Evolutionary conservation across 2,888 invertebrate species (phyloP).

Genomic region (Branchipolynoe longqiensis): DNA sequence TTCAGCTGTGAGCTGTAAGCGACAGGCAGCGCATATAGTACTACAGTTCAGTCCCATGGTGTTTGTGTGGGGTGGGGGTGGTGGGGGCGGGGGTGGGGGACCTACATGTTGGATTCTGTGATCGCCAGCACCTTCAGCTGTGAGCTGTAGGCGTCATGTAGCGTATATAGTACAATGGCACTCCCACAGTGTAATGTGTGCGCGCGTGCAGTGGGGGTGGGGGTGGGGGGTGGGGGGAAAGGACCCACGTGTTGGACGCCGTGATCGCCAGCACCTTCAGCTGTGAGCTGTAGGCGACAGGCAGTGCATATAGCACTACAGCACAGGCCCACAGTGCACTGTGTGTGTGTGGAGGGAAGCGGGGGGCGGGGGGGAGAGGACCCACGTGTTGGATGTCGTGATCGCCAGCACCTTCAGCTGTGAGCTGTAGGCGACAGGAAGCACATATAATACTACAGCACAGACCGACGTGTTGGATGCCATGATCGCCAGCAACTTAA

Average conservation of each 20-base stretch:
- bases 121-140: slow-evolving; percentile 98
- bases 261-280: slow-evolving; percentile 98
- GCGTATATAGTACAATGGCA: too few species aligned
- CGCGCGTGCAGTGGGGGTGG: too few species aligned
- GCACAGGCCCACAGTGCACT: too few species aligned
- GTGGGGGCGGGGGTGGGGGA: slow-evolving; percentile 83
- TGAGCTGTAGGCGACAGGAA: slow-evolving; percentile 84
- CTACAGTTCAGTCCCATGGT: too few species aligned
- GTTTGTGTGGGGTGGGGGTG: background rate
- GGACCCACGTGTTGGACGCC: slow-evolving; percentile 99
- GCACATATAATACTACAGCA: too few species aligned
- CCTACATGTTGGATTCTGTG: slow-evolving; percentile 99
- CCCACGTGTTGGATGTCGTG: slow-evolving; percentile 99
- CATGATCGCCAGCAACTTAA: slow-evolving; percentile 98
- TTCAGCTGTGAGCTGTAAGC: slow-evolving; percentile 92
- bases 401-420: slow-evolving; percentile 98
- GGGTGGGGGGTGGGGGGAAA: slow-evolving; percentile 81
- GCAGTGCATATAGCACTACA: too few species aligned
- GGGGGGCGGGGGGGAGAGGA: slow-evolving; percentile 84
- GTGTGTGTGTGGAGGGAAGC: background rate
- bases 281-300: slow-evolving; percentile 87
- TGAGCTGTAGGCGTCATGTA: slow-evolving; percentile 84
- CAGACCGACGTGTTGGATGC: slow-evolving; percentile 99
- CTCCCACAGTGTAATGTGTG: too few species aligned
- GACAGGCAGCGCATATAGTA: too few species aligned